Base-by-base conservation (phyloP, 2,888 invertebrate species). In the Pandemis corylana region DNA sequence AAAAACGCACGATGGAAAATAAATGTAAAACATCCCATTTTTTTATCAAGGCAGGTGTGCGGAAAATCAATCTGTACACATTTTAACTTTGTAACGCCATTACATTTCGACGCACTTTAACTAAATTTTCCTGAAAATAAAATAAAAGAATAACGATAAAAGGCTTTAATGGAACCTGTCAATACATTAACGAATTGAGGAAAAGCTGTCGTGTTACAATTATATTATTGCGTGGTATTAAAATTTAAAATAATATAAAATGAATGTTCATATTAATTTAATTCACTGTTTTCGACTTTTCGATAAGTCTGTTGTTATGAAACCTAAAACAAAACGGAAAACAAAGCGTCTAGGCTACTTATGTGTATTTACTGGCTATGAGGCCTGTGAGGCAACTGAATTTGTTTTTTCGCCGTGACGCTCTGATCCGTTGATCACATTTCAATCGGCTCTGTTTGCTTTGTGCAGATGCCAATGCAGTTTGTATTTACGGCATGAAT, bases 401-500 rank as follows among this genome's bases (percentile, higher is more conserved):
- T 53, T 53, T 53, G 15, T 15, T 53, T 15, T 53, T 53, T 53
- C 15, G 7, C 15, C n/a, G 7, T 13, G 4, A 12, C 10, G 42
- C 36, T 10, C 53, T 41, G 49, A 28, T 28, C 36, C 36, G 66
- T 36, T 59, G 7, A 44, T 36, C 49, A 49, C 62, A 49, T 49
- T 62, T 49, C 41, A 46, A 49, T 46, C 46, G 46, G n/a, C 53
- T 61, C 46, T 62, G 36, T 69, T 62, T 69, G 61, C 49, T 62
- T 65, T 69, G 68, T 44, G 69, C 59, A n/a, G 36, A 62, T 69
- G 44, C 69, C 61, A 69, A 69, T 69, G 61, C 69, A 62, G 20
- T 61, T 69, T 49, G n/a, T 36, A 62, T 62, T 69, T 13, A 46
- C 9, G 61, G 49, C 44, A 12, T n/a, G n/a, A 7, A 41, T 9